phyloP scores from a whole-genome alignment of 2,888 invertebrate species.

The Napeogenes inachia region DNA sequence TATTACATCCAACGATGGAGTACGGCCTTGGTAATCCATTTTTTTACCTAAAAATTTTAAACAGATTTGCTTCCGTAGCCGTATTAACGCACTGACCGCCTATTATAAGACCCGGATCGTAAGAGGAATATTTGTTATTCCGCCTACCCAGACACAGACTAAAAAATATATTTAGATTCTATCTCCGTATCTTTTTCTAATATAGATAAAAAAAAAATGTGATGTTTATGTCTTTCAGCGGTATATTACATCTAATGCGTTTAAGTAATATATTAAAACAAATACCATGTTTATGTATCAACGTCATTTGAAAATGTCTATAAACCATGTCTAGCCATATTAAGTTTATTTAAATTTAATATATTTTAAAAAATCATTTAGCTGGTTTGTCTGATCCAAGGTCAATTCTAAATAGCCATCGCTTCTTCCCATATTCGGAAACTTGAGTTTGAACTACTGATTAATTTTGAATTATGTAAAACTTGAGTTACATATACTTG shows the following conservation, averaged over 20 bases:
- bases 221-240: too few species aligned
- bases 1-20: too few species aligned
- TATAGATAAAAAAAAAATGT: too few species aligned
- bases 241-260: constrained; percentile 14
- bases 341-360: constrained; percentile 9
- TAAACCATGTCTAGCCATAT: constrained; percentile 7
- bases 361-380: constrained; percentile 22
- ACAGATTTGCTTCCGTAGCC: too few species aligned
- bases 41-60: too few species aligned
- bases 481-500: not conserved
- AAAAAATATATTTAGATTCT: too few species aligned
- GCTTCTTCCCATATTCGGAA: constrained; percentile 47
- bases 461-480: constrained; percentile 5
- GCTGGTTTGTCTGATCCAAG: constrained; percentile 39
- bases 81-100: too few species aligned
- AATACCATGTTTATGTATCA: constrained; percentile 20
- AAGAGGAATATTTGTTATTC: too few species aligned
- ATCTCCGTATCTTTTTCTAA: too few species aligned
- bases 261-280: constrained; percentile 24
- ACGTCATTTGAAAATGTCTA: not conserved
- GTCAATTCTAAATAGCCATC: constrained; percentile 42
- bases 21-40: too few species aligned
- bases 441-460: constrained; percentile 34
- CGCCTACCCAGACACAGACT: too few species aligned
- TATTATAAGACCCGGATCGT: too few species aligned